phyloP scores from a whole-genome alignment of 2,113 vertebrate species.

The Ceuthmochares aereus region DNA sequence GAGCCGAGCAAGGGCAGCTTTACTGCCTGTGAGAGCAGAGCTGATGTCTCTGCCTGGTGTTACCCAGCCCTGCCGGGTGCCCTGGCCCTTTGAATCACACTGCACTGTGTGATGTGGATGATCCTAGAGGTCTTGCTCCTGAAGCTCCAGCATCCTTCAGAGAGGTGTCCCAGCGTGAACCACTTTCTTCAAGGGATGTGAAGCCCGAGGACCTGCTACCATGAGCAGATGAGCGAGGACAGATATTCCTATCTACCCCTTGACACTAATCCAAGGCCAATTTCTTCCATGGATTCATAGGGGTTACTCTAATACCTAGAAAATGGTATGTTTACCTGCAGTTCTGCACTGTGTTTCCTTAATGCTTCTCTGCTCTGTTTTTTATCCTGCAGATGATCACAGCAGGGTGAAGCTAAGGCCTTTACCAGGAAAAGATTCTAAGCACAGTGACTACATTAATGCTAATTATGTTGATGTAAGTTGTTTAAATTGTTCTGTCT shows the following conservation, averaged over 20 bases:
- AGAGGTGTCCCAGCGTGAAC: background rate
- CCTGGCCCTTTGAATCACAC: background rate
- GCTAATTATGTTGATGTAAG: constrained; percentile 99
- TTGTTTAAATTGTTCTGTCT: constrained; percentile 51
- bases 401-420: constrained; percentile 96
- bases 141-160: background rate
- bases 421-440: constrained; percentile 95
- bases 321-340: background rate
- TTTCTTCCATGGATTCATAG: background rate
- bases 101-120: background rate
- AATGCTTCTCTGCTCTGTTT: constrained; percentile 1
- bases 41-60: fast-evolving
- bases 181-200: fast-evolving
- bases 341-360: background rate
- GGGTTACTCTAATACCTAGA: background rate
- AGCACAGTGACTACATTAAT: constrained; percentile 99
- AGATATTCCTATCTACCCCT: background rate
- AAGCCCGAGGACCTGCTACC: background rate
- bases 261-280: background rate
- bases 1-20: background rate
- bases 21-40: background rate
- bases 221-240: background rate
- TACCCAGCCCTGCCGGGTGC: background rate
- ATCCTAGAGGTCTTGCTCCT: background rate
- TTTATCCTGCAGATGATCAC: constrained; percentile 89